Base-by-base conservation (phyloP, 1,140 invertebrate species). In the Dreissena rostriformis region DNA sequence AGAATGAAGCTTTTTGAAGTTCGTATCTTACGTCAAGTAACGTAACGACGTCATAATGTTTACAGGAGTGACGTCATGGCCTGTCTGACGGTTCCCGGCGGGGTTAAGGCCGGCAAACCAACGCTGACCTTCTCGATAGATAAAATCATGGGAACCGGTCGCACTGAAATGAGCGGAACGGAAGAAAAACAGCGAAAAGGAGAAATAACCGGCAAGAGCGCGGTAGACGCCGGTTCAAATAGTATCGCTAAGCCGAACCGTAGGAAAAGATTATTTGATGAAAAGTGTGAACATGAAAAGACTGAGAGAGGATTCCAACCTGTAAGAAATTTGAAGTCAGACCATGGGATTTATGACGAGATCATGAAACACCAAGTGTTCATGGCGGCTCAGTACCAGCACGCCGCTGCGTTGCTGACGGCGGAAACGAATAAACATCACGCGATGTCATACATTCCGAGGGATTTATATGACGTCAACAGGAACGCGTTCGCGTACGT, bases 101-200 rank as follows among this genome's bases (percentile, higher is more conserved):
- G 17, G 49, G 71, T 49, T 52, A 52, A 49, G 17, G 51, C 7
- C n/a, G 28, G 22, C 14, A 90, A 88, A 81, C 84, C 88, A 22
- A 84, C 82, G 61, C 86, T 91, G 22, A 82, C 90, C 5, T 91
- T 91, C 67, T 91, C 90, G n/a, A 91, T 91, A 19, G 90, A 91
- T 68, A 90, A 86, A 80, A 87, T 91, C 22, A 91, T 91, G 71
- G 89, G 86, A 78, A 84, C 53, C 78, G 71, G 52, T 51, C 12
- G 72, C 26, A 55, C 55, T 26, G 55, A 84, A 19, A 73, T 77
- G 4, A 63, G 78, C 66, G 86, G 84, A 19, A 63, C 78, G 51
- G n/a, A 85, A 26, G 65, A 8, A 53, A 51, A 2, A 57, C 28
- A 77, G 49, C 15, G 17, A 10, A 55, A 70, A 52, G 65, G 6